phyloP scores from a whole-genome alignment of 2,888 invertebrate genomes.

The Rapana venosa region DNA sequence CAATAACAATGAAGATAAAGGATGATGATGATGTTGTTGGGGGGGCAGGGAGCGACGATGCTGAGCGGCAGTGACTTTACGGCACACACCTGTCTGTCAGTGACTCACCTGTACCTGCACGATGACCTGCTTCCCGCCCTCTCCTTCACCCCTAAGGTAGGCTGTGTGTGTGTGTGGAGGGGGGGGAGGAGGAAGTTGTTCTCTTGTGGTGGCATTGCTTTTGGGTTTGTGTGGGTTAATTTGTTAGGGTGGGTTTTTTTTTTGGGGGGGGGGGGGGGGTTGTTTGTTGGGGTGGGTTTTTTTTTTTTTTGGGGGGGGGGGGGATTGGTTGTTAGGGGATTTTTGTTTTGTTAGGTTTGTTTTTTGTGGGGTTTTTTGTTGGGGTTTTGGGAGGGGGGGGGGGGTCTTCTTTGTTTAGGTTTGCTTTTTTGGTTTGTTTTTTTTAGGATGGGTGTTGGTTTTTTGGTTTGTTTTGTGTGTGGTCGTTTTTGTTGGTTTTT shows the following conservation, averaged over 20 bases:
- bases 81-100: constrained; percentile 70
- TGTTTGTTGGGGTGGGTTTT: background rate
- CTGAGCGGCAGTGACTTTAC: constrained; percentile 68
- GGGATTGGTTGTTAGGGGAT: no score
- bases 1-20: no score
- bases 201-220: background rate
- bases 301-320: no score
- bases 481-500: no score
- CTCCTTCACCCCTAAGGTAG: constrained; percentile 50
- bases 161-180: background rate
- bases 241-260: background rate
- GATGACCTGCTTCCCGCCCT: constrained; percentile 52
- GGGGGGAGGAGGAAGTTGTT: background rate
- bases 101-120: constrained; percentile 63
- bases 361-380: no score
- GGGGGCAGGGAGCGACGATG: constrained; percentile 68
- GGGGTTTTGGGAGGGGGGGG: no score
- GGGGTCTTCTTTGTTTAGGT: no score
- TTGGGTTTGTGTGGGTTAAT: background rate
- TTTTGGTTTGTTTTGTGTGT: no score
- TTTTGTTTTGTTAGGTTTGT: background rate
- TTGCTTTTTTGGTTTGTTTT: no score
- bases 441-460: no score
- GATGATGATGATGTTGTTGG: background rate
- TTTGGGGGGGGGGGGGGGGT: background rate